These are phyloP conservation scores for Diadophis punctatus DNA, from an alignment of 2,113 vertebrate genomes.

Conservation along the genomic window DNA sequence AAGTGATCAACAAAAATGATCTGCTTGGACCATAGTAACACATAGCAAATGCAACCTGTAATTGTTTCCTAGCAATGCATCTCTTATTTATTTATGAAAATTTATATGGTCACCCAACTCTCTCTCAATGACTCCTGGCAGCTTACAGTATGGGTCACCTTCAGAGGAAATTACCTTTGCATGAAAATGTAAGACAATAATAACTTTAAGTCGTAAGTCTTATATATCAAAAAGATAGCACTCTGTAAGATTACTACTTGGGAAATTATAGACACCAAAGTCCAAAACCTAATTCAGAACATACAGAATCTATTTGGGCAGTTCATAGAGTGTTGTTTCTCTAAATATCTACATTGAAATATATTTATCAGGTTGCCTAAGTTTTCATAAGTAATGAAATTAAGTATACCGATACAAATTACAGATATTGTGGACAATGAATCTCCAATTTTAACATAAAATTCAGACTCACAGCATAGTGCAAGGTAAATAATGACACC, in stretches of 20 bases:
- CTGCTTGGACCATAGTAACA: background rate
- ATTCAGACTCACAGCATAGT: background rate
- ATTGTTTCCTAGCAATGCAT: background rate
- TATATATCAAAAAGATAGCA: background rate
- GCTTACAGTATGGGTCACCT: background rate
- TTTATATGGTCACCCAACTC: background rate
- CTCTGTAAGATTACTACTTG: background rate
- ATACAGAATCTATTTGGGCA: background rate
- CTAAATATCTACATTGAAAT: background rate
- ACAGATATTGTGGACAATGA: background rate
- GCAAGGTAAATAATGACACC: conserved; percentile 43
- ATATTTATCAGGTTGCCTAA: background rate
- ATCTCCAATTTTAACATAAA: background rate
- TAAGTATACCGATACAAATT: background rate
- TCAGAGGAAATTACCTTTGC: background rate
- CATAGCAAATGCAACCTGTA: background rate
- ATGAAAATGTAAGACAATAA: background rate
- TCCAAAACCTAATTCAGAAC: background rate
- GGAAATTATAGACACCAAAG: background rate
- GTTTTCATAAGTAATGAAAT: background rate
- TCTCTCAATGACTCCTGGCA: background rate
- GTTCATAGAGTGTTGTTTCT: background rate
- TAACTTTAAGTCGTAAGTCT: background rate
- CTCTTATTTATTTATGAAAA: background rate
- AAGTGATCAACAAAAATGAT: background rate